phyloP scores from a whole-genome alignment of 2,888 invertebrate species.

The Aphodius granarius region DNA sequence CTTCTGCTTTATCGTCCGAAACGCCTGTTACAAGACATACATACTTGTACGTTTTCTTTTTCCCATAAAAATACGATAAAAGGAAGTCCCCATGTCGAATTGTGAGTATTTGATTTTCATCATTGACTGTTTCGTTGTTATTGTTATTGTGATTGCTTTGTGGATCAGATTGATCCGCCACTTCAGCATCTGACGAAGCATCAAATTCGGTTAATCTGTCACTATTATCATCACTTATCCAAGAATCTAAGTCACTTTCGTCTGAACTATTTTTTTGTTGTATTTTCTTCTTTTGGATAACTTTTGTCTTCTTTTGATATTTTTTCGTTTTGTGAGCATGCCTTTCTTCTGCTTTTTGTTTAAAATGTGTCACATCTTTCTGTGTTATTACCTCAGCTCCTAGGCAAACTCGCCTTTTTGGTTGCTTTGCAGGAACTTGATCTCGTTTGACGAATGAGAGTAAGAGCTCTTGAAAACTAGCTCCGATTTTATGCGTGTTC shows the following conservation, averaged over 20 bases:
- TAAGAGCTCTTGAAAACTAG: constrained; percentile 27
- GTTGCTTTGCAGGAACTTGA: constrained; percentile 26
- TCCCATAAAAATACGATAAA: constrained; percentile 21
- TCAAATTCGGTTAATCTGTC: constrained; percentile 25
- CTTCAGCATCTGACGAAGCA: constrained; percentile 23
- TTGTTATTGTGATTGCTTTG: constrained; percentile 19
- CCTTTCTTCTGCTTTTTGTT: constrained; percentile 23
- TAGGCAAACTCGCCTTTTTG: constrained; percentile 26
- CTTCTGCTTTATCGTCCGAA: constrained; percentile 26
- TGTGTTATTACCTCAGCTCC: constrained; percentile 23
- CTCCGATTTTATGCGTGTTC: constrained; percentile 17
- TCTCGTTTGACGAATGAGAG: constrained; percentile 27
- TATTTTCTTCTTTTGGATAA: constrained; percentile 20
- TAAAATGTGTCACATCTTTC: constrained; percentile 20
- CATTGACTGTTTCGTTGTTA: constrained; percentile 21
- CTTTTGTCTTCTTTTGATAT: constrained; percentile 14
- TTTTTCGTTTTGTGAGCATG: constrained; percentile 22
- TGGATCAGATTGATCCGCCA: constrained; percentile 11
- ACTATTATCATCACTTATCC: constrained; percentile 22
- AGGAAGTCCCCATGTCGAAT: constrained; percentile 25
- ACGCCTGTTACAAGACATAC: constrained; percentile 25
- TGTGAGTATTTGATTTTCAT: constrained; percentile 22
- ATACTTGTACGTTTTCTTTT: constrained; percentile 25
- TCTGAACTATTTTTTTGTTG: constrained; percentile 24
- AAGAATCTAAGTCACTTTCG: constrained; percentile 26